Conservation (phyloP, 2,888 invertebrate species). For the Lycaena phlaeas region DNA sequence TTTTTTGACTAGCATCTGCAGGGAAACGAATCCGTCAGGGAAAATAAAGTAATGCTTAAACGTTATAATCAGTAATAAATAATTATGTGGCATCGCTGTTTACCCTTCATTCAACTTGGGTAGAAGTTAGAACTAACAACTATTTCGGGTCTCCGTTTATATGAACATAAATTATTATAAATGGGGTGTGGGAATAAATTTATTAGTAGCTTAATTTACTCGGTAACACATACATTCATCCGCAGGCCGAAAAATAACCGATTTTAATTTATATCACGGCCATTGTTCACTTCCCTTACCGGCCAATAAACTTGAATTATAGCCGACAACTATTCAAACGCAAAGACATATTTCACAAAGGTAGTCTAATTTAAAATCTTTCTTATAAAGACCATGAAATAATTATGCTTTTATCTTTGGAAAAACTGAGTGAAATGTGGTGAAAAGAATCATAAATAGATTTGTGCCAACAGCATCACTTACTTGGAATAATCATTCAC, state of each 20-base stretch:
- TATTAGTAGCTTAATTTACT: constrained; percentile 20
- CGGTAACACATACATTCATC: constrained; percentile 7
- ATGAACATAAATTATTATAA: constrained; percentile 1
- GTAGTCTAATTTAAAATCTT: constrained; percentile 63
- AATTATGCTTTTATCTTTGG: too few species aligned
- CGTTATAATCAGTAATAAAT: too few species aligned
- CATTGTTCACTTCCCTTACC: constrained; percentile 58
- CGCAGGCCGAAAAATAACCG: constrained; percentile 16
- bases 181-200: constrained; percentile 18
- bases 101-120: not conserved
- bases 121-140: not conserved
- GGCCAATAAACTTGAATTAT: constrained; percentile 66
- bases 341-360: constrained; percentile 52
- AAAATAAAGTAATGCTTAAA: too few species aligned
- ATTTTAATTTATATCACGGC: constrained; percentile 46
- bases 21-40: too few species aligned
- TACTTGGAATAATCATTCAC: too few species aligned
- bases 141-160: not conserved
- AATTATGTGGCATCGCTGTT: not conserved
- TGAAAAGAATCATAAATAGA: too few species aligned
- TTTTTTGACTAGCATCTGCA: too few species aligned
- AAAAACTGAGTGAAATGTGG: too few species aligned
- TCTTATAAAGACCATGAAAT: too few species aligned
- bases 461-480: too few species aligned
- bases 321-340: constrained; percentile 45